A percentile compares a stretch with the other conserved stretches of the same genome.
phyloP scores from a whole-genome alignment of 2,113 vertebrate species.

The Thryonomys swinderianus region DNA sequence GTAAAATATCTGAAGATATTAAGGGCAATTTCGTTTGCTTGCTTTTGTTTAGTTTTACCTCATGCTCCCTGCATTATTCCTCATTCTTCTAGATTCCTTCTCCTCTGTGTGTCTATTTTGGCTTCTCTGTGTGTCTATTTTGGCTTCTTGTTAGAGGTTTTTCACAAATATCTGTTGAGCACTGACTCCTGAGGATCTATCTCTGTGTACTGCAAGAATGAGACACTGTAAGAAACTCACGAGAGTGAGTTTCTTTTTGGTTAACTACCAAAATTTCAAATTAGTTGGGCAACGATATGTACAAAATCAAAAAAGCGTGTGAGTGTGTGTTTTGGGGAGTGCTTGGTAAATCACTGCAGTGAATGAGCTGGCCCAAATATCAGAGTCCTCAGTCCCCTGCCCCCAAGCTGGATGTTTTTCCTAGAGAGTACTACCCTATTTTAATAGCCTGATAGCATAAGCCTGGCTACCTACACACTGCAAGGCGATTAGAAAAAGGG shows the following conservation, averaged over 20 bases:
- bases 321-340: constrained; percentile 6
- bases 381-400: not conserved
- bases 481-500: not conserved
- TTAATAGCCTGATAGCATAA: not conserved
- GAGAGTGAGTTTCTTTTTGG: not conserved
- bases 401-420: not conserved
- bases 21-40: not conserved
- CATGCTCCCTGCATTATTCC: not conserved
- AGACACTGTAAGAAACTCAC: not conserved
- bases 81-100: not conserved
- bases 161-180: not conserved
- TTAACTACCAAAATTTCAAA: not conserved
- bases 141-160: not conserved
- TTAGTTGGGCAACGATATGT: not conserved
- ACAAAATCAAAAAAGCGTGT: not conserved
- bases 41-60: constrained; percentile 43
- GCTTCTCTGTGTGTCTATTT: constrained; percentile 34
- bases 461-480: not conserved
- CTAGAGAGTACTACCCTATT: not conserved
- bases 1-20: not conserved
- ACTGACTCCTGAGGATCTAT: not conserved
- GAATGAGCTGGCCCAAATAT: not conserved
- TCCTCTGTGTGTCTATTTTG: not conserved
- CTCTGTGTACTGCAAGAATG: not conserved
- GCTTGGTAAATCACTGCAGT: not conserved